Evolutionary conservation across 2,113 vertebrate genomes (phyloP), one percentile per base, ranked within the genome.

Genomic region (Percopsis transmontana): DNA sequence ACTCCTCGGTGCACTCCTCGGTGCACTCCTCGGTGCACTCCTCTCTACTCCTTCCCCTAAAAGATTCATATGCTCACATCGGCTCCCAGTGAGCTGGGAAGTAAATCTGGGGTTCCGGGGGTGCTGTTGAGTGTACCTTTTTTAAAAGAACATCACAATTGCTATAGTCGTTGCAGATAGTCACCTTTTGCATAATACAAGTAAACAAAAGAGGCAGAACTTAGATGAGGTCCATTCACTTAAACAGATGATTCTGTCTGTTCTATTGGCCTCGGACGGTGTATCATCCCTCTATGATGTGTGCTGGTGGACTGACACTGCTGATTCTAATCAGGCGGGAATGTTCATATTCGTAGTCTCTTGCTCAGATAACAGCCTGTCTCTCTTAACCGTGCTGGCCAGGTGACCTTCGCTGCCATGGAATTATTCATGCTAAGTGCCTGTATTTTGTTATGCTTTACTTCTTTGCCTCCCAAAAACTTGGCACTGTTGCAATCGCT

Each of bases 371-470:
- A 91, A 87, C 77, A 82, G 75, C 18, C 67, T 76, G 68, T 88
- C 77, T 83, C 48, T 51, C 14, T 51, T 33, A 80, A 80, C 80
- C 81, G 80, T 78, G 79, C 79, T 82, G 82, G 74, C 72, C 74
- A 79, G 70, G 80, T 90, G 89, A 92, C 91, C 90, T 91, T 92
- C 78, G 73, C 67, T 66, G 72, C 66, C 70, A 80, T 63, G 76
- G 72, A 75, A 81, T 91, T 91, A 86, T 83, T 92, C 81, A 89
- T 87, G 87, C 88, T 89, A 86, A 89, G 87, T 66, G 19, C 80
- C 74, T 88, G 76, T 64, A 68, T 80, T 82, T 80, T 78, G 73
- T 72, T 10, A 65, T 61, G 52, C 40, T 76, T 76, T 79, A 55
- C 39, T 74, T 70, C 40, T 62, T 58, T 50, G 39, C 64, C 68